Evolutionary conservation across 1,140 invertebrate species (phyloP).

Genomic region (Helicoverpa zea): DNA sequence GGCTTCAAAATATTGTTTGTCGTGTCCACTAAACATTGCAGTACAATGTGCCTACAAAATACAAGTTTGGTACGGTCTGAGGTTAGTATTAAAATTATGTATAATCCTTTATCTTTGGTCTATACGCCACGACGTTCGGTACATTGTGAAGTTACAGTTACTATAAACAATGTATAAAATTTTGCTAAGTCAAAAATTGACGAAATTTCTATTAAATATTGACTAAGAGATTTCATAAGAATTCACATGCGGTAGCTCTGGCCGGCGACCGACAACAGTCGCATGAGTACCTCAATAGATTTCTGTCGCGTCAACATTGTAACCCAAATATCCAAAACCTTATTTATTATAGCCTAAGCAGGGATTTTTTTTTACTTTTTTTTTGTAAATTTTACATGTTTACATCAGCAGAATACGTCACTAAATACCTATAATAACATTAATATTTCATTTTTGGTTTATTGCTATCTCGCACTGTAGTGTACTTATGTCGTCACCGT

Average conservation of each 20-base stretch:
- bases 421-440: slow-evolving; percentile 84
- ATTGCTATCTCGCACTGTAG: slow-evolving; percentile 80
- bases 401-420: slow-evolving; percentile 84
- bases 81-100: slow-evolving; percentile 84
- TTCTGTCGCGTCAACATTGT: slow-evolving; percentile 79
- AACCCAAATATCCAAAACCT: slow-evolving; percentile 82
- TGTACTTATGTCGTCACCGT: slow-evolving; percentile 65
- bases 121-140: slow-evolving; percentile 80
- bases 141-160: slow-evolving; percentile 77
- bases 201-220: slow-evolving; percentile 85
- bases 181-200: slow-evolving; percentile 87
- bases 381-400: slow-evolving; percentile 83
- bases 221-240: slow-evolving; percentile 87
- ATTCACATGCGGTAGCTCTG: slow-evolving; percentile 79
- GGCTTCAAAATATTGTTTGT: slow-evolving; percentile 28
- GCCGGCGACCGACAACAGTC: slow-evolving; percentile 54
- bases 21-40: slow-evolving; percentile 46
- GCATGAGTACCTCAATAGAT: slow-evolving; percentile 72
- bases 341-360: slow-evolving; percentile 83
- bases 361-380: slow-evolving; percentile 83
- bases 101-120: slow-evolving; percentile 85
- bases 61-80: slow-evolving; percentile 84
- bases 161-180: slow-evolving; percentile 86
- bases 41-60: slow-evolving; percentile 72
- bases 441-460: slow-evolving; percentile 85